phyloP scores from a whole-genome alignment of 2,113 vertebrate genomes.

The Aplodontia rufa region DNA sequence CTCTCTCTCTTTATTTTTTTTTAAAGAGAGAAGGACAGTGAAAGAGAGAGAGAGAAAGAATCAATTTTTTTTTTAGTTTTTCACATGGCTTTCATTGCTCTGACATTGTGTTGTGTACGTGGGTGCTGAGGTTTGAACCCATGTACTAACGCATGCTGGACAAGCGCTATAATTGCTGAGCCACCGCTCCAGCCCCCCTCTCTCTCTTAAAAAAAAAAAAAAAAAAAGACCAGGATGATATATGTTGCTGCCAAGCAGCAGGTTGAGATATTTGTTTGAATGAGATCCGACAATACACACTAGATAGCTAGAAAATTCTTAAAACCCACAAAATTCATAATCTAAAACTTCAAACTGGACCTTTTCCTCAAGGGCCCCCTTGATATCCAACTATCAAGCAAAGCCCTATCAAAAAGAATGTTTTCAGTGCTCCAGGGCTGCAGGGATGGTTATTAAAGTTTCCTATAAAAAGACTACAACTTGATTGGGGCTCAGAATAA shows the following conservation, averaged over 20 bases:
- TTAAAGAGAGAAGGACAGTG: too few relatives aligned
- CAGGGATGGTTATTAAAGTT: neutral
- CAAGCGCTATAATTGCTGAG: too few relatives aligned
- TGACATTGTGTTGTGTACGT: too few relatives aligned
- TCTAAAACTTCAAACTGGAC: constrained; percentile 18
- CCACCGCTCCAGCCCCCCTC: too few relatives aligned
- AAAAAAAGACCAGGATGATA: neutral
- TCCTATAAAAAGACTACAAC: neutral
- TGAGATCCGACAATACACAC: constrained; percentile 31
- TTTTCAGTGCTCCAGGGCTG: neutral
- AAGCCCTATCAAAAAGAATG: neutral
- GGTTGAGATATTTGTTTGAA: neutral
- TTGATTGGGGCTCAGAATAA: neutral
- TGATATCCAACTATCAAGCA: neutral
- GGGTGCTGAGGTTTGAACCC: too few relatives aligned
- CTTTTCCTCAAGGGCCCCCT: neutral
- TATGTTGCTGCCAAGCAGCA: neutral
- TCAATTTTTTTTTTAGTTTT: too few relatives aligned
- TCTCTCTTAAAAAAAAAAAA: too few relatives aligned
- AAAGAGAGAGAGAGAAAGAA: too few relatives aligned
- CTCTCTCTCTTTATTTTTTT: too few relatives aligned
- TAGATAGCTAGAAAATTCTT: constrained; percentile 22
- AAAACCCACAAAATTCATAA: constrained; percentile 1
- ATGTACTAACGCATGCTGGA: too few relatives aligned
- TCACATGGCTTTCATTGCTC: too few relatives aligned